Base-by-base conservation (phyloP, 2,797 vertebrate genomes). In the Malacoctenus gilli region DNA sequence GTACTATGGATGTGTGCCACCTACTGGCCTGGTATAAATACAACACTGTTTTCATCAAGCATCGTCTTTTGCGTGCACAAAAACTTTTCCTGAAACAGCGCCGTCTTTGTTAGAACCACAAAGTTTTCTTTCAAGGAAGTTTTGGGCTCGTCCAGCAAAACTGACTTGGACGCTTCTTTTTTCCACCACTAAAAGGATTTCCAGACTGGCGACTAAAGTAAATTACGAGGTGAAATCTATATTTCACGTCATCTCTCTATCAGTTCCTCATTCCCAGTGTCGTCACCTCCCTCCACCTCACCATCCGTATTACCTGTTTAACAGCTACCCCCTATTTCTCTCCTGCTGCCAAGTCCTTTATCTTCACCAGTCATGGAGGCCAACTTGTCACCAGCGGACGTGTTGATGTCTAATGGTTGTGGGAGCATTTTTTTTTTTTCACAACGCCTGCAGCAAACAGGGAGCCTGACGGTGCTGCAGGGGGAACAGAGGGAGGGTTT, bases 401-500 rank as follows among this genome's bases (percentile, higher is more conserved):
- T 55, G 58, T 60, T 65, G 67, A 73, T 77, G 75, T 80, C 73
- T 89, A 83, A 90, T 87, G 78, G 78, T 60, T 73, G 55, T 67
- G 72, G 76, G 82, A 83, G 48, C 67, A 58, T 64, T 80, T 73
- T 78, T 52, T 61, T 56, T 64, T 80, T 73, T 78, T 52, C 60
- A 30, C 11, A 35, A 66, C 13, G 68, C 78, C 86, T 47, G 59
- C 59, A 82, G 85, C 78, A 74, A 83, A 85, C 81, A 61, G 38
- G 78, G 61, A 72, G 79, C 59, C 79, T 50, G 68, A 52, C 37
- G 48, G 77, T 28, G 51, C 82, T 73, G 61, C 46, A 35, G 79
- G 51, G 70, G 78, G 75, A 79, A 79, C 78, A 80, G 83, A 82
- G 56, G 72, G 61, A 74, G 74, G 83, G 87, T 88, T 90, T 92